Conservation (phyloP, 2,113 vertebrate species). For the Oreochromis aureus region DNA sequence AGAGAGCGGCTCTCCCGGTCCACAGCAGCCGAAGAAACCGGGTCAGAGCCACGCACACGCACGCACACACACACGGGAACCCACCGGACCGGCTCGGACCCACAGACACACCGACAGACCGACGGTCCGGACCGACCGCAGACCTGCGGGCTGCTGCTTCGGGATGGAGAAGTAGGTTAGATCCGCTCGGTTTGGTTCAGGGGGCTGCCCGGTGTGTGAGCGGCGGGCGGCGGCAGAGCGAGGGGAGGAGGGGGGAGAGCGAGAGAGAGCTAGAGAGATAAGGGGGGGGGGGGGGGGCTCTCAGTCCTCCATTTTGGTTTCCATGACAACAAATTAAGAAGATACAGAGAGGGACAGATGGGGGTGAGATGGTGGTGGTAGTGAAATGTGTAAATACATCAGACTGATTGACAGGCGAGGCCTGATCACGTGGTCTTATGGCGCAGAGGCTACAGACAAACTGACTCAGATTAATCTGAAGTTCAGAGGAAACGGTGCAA, state of each 20-base stretch:
- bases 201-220: conserved; percentile 39
- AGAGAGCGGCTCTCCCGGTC: conserved; percentile 66
- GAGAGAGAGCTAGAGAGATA: background rate
- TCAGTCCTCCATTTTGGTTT: conserved; percentile 44
- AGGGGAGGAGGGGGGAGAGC: background rate
- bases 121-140: background rate
- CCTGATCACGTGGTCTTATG: background rate
- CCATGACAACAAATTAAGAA: conserved; percentile 67
- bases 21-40: conserved; percentile 50
- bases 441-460: background rate
- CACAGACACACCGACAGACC: background rate
- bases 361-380: background rate
- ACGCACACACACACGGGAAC: background rate
- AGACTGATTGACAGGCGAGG: background rate
- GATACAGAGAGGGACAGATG: background rate
- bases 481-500: background rate
- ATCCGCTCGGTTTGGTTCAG: conserved; percentile 26
- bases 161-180: conserved; percentile 1
- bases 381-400: background rate
- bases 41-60: background rate
- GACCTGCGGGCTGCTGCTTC: conserved; percentile 1
- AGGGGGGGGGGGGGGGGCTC: background rate
- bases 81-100: background rate
- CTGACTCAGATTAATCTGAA: background rate
- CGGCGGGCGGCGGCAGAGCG: conserved; percentile 10